Evolutionary conservation across 2,888 invertebrate genomes (phyloP).

Genomic region (Drosophila histrio): DNA sequence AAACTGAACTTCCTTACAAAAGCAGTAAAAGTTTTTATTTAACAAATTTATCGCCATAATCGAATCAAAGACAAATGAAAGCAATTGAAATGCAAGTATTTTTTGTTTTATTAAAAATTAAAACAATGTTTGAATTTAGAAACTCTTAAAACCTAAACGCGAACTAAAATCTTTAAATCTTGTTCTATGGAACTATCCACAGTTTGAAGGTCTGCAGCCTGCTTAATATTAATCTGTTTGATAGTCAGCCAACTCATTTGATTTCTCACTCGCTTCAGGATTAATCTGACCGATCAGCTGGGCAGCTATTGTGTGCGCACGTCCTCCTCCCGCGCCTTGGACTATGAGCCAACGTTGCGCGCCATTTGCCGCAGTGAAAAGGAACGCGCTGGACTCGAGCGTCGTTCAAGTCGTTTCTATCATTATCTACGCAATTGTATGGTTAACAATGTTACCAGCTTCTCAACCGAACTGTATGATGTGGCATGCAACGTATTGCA

Average conservation of each 20-base stretch:
- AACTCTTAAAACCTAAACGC: too few species aligned
- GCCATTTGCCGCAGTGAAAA: constrained; percentile 89
- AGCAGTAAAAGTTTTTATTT: too few species aligned
- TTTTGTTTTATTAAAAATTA: too few species aligned
- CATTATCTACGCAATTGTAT: constrained; percentile 89
- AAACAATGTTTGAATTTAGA: too few species aligned
- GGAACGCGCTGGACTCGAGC: constrained; percentile 85
- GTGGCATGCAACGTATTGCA: constrained; percentile 82
- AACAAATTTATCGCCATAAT: too few species aligned
- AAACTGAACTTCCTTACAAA: too few species aligned
- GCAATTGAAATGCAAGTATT: too few species aligned
- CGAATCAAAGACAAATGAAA: too few species aligned
- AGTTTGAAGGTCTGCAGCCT: too few species aligned
- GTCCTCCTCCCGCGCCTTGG: constrained; percentile 86
- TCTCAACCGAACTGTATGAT: constrained; percentile 85
- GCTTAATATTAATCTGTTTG: too few species aligned
- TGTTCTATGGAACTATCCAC: too few species aligned
- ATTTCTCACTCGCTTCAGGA: constrained; percentile 82
- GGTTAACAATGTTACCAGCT: constrained; percentile 83
- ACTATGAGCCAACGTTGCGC: constrained; percentile 89
- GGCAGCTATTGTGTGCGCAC: constrained; percentile 85
- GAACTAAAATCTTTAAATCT: too few species aligned
- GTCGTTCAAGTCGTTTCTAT: constrained; percentile 90
- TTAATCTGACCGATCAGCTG: constrained; percentile 84
- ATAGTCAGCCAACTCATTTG: background rate